Evolutionary conservation across 2,113 vertebrate genomes (phyloP), one percentile per base, ranked within the genome.

Genomic region (Cyanoramphus novaezelandiae): DNA sequence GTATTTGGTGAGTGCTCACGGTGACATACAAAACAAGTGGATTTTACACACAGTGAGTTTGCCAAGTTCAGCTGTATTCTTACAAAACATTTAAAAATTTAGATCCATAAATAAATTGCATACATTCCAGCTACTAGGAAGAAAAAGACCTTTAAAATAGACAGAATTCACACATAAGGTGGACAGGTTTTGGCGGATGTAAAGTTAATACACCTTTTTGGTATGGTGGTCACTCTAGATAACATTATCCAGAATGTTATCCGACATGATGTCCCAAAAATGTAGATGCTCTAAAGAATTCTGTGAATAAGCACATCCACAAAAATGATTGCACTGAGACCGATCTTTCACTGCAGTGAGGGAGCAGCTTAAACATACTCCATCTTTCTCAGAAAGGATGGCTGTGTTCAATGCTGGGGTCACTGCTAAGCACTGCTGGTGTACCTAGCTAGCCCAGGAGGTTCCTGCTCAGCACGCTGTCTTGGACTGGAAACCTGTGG

Each of bases 381-480:
- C 20, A 46, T 60, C 9, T 21, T 13, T 35, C n/a, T 53, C 53
- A 35, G 68, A 41, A 68, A 47, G 60, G 25, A 28, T 20, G 52
- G n/a, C 41, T 68, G 17, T 20, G 39, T 57, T 57, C 19, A n/a
- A 12, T 55, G 47, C 15, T 0, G 0, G 12, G 13, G 4, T 72
- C 64, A 10, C 39, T 23, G 8, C 17, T 52, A 31, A 52, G 41
- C n/a, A 28, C 31, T 1, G 1, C 28, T 21, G 41, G 17, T 3
- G 2, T 6, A n/a, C 27, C 10, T 24, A 57, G 14, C 16, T 9
- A 28, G 43, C 14, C 41, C n/a, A 63, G 16, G 17, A 81, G 33
- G 41, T 10, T 67, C 17, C 17, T 0, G 0, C 24, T n/a, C 70
- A 57, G 49, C 19, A 3, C 6, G 27, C 24, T 53, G 41, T 37